These are phyloP conservation scores for Lasioglossum lativentre DNA, from an alignment of 2,888 invertebrate species.

Conservation along the genomic window DNA sequence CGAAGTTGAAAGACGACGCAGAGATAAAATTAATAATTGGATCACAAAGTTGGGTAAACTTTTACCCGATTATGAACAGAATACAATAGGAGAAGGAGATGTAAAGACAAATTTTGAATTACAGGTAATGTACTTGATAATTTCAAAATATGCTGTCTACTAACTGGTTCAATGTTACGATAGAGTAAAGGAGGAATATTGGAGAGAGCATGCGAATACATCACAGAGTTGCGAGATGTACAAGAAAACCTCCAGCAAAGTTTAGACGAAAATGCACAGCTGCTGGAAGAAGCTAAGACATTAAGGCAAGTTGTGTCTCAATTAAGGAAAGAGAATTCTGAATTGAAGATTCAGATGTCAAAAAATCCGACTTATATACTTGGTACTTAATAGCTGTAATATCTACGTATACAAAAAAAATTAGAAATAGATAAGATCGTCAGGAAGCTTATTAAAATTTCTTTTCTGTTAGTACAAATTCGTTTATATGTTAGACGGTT, in stretches of 20 bases:
- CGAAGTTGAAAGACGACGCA: slow-evolving; percentile 95
- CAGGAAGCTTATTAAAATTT: not conserved
- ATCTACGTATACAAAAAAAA: not conserved
- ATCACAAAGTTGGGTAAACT: slow-evolving; percentile 95
- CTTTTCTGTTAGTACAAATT: slow-evolving; percentile 17
- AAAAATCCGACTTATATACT: slow-evolving; percentile 46
- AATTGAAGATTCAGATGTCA: slow-evolving; percentile 85
- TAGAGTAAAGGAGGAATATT: slow-evolving; percentile 97
- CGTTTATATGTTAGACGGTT: slow-evolving; percentile 3
- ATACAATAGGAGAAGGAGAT: slow-evolving; percentile 66
- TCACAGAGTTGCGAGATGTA: slow-evolving; percentile 91
- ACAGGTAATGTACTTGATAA: slow-evolving; percentile 50
- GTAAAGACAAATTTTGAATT: slow-evolving; percentile 68
- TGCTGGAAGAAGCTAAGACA: slow-evolving; percentile 88
- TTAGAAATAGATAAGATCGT: slow-evolving; percentile 15
- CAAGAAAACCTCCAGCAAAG: slow-evolving; percentile 89
- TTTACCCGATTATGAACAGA: slow-evolving; percentile 88
- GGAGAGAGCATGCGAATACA: slow-evolving; percentile 97
- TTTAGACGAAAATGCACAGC: slow-evolving; percentile 88
- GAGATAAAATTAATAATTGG: slow-evolving; percentile 98
- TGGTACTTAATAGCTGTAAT: slow-evolving; percentile 49
- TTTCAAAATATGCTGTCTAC: not conserved
- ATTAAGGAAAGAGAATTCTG: slow-evolving; percentile 90
- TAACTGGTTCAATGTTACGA: slow-evolving; percentile 49
- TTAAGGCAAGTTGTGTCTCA: slow-evolving; percentile 89